Base-by-base conservation (phyloP, 2,113 vertebrate genomes). In the Paedocypris sp. region DNA sequence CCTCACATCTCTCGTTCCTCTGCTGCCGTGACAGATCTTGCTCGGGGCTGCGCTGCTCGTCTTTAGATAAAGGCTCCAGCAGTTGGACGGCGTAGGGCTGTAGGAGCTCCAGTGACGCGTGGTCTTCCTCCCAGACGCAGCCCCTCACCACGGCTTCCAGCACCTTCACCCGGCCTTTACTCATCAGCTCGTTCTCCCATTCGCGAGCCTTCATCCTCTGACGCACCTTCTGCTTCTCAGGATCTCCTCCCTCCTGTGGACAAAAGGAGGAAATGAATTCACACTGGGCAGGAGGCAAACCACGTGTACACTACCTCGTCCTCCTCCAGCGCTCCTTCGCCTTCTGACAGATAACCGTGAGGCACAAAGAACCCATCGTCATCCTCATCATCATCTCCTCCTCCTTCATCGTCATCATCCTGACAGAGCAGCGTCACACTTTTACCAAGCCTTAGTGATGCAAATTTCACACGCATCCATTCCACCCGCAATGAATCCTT, bases 321-420 rank as follows among this genome's bases (percentile, higher is more conserved):
- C 43, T 93, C 93, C 43, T 88, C 84, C 26, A 84, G 85, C 11
- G 89, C 91, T 1, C 92, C 92, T 77, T 99, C 95, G 19, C 93
- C 95, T 36, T 98, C 92, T 22, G 94, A 99, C 28, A 99, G 83
- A 75, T 99, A 98, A 63, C 95, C 95, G 56, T 99, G 95, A 72
- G 95, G 95, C 53, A 99, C 95, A 73, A 97, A 96, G 73, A 98
- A 98, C 2, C 93, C 94, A 47, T 99, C 95, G 0, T 98, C 92
- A 0, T 98, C 93, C 4, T 94, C 91, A 1, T 98, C 94, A n/a
- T 91, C 89, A 33, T 79, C 90, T 11, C 86, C 83, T 2, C 89
- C 91, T 3, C 88, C 92, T 22, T 97, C 94, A 3, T 99, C 94
- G 1, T 98, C 91, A 43, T 98, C 93, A 84, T 99, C 39, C 72